phyloP scores from a whole-genome alignment of 2,113 vertebrate species.

The Phalacrocorax carbo region DNA sequence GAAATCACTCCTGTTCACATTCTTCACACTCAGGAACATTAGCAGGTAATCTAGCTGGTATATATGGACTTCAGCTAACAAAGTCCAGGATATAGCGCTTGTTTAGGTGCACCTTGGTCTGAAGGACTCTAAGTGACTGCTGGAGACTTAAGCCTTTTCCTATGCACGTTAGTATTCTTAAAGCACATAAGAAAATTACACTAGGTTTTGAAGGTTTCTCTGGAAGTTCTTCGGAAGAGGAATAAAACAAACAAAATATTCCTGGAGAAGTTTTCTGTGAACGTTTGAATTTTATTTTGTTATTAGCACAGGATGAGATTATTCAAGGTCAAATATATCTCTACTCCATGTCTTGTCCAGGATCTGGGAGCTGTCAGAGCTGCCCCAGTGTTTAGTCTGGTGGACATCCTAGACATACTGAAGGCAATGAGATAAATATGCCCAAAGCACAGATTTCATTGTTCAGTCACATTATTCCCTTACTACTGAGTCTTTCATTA shows the following conservation, averaged over 20 bases:
- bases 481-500: not conserved
- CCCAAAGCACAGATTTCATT: not conserved
- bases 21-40: not conserved
- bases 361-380: not conserved
- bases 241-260: not conserved
- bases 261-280: not conserved
- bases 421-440: not conserved
- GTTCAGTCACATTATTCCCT: not conserved
- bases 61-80: not conserved
- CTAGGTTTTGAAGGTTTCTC: not conserved
- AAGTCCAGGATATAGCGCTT: not conserved
- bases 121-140: not conserved
- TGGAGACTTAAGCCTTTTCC: not conserved
- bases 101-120: not conserved
- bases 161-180: not conserved
- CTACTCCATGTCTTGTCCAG: accelerated
- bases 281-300: not conserved
- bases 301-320: not conserved
- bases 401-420: not conserved
- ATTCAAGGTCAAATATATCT: not conserved
- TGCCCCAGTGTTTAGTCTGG: not conserved
- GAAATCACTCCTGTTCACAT: not conserved
- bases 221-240: not conserved
- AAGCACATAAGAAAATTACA: not conserved
- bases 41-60: not conserved